phyloP scores from a whole-genome alignment of 1,140 invertebrate species.

The Penaeus chinensis region DNA sequence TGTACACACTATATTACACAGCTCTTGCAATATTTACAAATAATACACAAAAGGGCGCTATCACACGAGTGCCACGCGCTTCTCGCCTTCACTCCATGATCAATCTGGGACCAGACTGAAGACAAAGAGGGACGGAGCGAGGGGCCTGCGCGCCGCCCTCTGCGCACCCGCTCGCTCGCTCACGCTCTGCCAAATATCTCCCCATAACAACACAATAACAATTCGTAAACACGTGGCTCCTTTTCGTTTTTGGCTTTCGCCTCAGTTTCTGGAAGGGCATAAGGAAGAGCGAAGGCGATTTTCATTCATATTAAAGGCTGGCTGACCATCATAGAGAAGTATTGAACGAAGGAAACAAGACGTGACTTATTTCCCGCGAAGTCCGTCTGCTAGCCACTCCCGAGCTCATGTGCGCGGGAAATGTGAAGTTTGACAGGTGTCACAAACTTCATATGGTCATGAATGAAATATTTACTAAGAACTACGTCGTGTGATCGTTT shows the following conservation, averaged over 20 bases:
- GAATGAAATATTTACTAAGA: too few relatives aligned
- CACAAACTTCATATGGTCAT: too few relatives aligned
- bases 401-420: slow-evolving; percentile 11
- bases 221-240: too few relatives aligned
- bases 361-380: slow-evolving; percentile 20
- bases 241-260: too few relatives aligned
- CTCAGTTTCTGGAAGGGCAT: too few relatives aligned
- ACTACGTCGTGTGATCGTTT: too few relatives aligned
- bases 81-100: slow-evolving; percentile 48
- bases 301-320: too few relatives aligned
- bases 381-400: background rate
- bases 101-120: slow-evolving; percentile 57
- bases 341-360: background rate
- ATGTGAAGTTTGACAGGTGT: slow-evolving; percentile 17
- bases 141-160: background rate
- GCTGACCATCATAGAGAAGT: too few relatives aligned
- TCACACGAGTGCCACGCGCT: slow-evolving; percentile 44
- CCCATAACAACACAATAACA: too few relatives aligned
- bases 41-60: slow-evolving; percentile 52
- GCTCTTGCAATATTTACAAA: slow-evolving; percentile 57
- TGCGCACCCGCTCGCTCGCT: slow-evolving; percentile 19
- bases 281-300: too few relatives aligned
- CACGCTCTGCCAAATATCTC: too few relatives aligned
- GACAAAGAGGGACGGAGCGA: slow-evolving; percentile 39
- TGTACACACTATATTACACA: slow-evolving; percentile 58